phyloP scores from a whole-genome alignment of 2,797 vertebrate species.

The Mus spretus region DNA sequence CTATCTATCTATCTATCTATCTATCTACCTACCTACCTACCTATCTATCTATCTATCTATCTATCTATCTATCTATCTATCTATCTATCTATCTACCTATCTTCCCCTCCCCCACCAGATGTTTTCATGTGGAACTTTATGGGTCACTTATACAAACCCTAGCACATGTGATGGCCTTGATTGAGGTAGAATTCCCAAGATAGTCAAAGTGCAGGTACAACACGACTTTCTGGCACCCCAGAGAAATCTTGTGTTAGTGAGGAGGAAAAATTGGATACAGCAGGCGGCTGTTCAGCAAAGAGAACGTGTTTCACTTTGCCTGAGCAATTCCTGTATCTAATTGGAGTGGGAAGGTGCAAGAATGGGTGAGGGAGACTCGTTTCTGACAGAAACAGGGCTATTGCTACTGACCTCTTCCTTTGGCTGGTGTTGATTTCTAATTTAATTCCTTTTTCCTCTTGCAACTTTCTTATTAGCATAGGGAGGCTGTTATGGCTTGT shows the following conservation, averaged over 20 bases:
- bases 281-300: conserved; percentile 20
- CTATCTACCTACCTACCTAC: background rate
- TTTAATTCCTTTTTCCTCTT: conserved; percentile 38
- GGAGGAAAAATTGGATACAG: conserved; percentile 34
- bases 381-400: conserved; percentile 62
- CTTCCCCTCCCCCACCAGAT: too few species aligned
- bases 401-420: conserved; percentile 61
- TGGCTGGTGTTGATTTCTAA: conserved; percentile 59
- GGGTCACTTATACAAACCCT: background rate
- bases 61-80: background rate
- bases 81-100: background rate
- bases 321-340: conserved; percentile 43
- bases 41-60: background rate
- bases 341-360: conserved; percentile 71
- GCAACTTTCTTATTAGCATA: conserved; percentile 61
- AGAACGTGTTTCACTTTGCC: conserved; percentile 61
- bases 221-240: background rate
- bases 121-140: background rate
- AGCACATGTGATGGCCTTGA: background rate
- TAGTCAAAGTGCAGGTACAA: background rate
- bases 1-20: background rate
- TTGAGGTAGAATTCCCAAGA: background rate
- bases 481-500: conserved; percentile 45
- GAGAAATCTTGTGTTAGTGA: background rate
- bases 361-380: background rate